Evolutionary conservation across 2,888 invertebrate genomes (phyloP), one percentile per base, ranked within the genome.

Genomic region (Drosophila kokeensis): DNA sequence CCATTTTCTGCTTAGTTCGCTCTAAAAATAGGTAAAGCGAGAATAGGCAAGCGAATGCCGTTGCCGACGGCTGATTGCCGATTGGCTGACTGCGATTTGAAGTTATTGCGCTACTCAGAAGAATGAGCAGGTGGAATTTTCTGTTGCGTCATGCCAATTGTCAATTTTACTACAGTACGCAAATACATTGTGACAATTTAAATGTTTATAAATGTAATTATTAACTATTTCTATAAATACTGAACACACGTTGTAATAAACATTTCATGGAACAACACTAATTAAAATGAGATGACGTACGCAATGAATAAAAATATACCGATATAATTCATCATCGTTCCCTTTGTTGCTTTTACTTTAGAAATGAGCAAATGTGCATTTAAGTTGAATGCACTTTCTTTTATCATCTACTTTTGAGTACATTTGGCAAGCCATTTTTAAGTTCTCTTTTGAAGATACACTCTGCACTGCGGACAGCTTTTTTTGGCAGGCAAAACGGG

Each of bases 331-430:
- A 24, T 45, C 45, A 45, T 4, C 4, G 15, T 24, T 15, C 24
- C 1, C 15, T 24, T 24, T 45, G 45, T 4, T 45, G 13, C 8
- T 24, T 15, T 24, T 5, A 5, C 38, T 40, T 57, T 21, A 15
- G 1, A 30, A 27, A 45, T 24, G 24, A 8, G 8, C 15, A 15
- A 24, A 24, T 45, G 10, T 11, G 21, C 13, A 61, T 21, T 65
- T 29, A 57, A 73, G 76, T 76, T 79, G 69, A 73, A 38, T 69
- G 62, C 62, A 78, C 73, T 76, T 65, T 73, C 58, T 34, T 54
- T 49, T 5, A 15, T 48, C 18, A 2, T 52, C 27, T 45, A 49
- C 60, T 40, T 55, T 34, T 38, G 21, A 50, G 38, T 60, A 30
- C 64, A 50, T 67, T 67, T 61, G 60, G 32, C 60, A 29, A 38